A percentile compares a stretch with the other conserved stretches of the same genome.
Evolutionary conservation across 2,113 vertebrate genomes (phyloP).

Genomic region (Cyanoliseus patagonus): DNA sequence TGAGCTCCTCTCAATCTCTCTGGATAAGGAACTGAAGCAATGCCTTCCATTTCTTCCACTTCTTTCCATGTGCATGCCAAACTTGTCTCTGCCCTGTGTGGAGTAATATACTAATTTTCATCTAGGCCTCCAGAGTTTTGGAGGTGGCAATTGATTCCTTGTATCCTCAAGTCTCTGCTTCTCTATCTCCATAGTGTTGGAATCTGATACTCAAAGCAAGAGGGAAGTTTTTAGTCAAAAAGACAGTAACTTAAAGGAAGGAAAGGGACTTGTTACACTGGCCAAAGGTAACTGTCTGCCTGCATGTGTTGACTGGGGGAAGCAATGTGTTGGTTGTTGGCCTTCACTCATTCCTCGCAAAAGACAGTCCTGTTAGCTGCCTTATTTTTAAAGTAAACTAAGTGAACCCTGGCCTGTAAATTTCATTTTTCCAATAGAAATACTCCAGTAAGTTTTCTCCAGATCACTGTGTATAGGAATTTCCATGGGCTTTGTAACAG

Average conservation of each 20-base stretch:
- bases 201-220: neutral
- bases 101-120: rapidly evolving
- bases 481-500: neutral
- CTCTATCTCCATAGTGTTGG: neutral
- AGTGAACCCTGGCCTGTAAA: neutral
- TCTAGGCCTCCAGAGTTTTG: neutral
- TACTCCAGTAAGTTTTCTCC: neutral
- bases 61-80: neutral
- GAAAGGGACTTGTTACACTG: neutral
- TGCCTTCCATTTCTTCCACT: neutral
- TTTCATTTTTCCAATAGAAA: neutral
- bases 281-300: neutral
- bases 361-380: neutral
- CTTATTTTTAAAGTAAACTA: neutral
- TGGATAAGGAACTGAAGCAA: neutral
- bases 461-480: neutral
- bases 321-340: neutral
- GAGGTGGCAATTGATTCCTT: neutral
- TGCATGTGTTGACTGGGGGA: neutral
- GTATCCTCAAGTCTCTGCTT: neutral
- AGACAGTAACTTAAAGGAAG: neutral
- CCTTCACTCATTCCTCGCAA: neutral
- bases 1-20: neutral
- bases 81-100: neutral
- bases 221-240: neutral